These are phyloP conservation scores for Bos indicus DNA, from an alignment of 2,113 vertebrate species.

Conservation along the genomic window DNA sequence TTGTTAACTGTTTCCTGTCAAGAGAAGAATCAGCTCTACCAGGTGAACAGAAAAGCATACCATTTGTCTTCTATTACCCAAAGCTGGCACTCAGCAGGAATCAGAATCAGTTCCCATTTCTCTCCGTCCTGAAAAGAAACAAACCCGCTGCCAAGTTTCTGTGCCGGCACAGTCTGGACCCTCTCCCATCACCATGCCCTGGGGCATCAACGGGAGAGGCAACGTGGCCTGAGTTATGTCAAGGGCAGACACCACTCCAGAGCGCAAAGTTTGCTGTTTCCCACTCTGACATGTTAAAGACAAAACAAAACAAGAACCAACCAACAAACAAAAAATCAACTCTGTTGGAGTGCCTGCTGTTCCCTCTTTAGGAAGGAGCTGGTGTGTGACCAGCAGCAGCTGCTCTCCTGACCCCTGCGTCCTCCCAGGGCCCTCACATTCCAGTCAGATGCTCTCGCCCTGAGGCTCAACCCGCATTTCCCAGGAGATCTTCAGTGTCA, in stretches of 20 bases:
- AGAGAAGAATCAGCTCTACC: background rate
- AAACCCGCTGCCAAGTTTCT: background rate
- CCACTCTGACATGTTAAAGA: constrained; percentile 3
- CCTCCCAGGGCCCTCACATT: background rate
- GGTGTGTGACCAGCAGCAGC: background rate
- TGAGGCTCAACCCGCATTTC: background rate
- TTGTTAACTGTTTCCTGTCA: constrained; percentile 64
- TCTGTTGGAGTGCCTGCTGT: background rate
- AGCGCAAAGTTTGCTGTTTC: background rate
- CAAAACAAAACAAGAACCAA: background rate
- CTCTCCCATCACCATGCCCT: background rate
- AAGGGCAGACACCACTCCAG: background rate
- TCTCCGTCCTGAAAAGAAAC: background rate
- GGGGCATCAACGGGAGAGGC: background rate
- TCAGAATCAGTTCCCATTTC: background rate
- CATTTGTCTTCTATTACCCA: constrained; percentile 19
- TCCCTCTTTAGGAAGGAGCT: background rate
- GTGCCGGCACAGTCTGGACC: background rate
- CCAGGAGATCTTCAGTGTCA: background rate
- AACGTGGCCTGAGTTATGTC: background rate
- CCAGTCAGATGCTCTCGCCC: background rate
- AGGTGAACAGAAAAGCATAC: background rate
- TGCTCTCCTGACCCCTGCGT: background rate
- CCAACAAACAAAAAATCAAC: background rate
- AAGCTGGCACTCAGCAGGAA: background rate